These are phyloP conservation scores for Drosophila equinoxialis DNA, from an alignment of 1,140 invertebrate species.

Conservation along the genomic window DNA sequence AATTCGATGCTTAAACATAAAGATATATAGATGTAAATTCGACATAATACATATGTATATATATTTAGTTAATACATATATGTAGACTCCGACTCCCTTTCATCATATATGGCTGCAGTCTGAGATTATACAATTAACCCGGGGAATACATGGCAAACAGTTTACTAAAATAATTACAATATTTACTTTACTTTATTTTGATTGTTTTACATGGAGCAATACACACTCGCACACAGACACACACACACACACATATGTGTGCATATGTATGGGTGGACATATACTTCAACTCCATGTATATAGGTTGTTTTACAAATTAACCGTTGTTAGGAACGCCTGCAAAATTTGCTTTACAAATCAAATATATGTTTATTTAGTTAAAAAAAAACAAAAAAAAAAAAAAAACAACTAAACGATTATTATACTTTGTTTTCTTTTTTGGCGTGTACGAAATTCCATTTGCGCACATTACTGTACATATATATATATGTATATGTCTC, in stretches of 20 bases:
- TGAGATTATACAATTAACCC: constrained; percentile 9
- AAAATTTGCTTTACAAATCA: constrained; percentile 9
- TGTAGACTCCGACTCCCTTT: neutral
- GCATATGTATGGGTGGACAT: neutral
- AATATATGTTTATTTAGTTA: neutral
- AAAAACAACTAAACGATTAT: neutral
- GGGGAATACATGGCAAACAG: constrained; percentile 10
- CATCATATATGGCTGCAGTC: constrained; percentile 19
- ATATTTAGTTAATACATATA: constrained; percentile 12
- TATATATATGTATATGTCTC: neutral
- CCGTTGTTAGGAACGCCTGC: constrained; percentile 12
- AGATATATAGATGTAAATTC: constrained; percentile 4
- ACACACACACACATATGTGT: neutral
- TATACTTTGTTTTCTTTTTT: neutral
- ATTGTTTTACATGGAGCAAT: neutral
- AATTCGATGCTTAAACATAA: constrained; percentile 10
- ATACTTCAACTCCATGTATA: neutral
- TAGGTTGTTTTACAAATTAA: constrained; percentile 12
- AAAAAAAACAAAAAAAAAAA: neutral
- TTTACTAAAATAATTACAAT: constrained; percentile 13
- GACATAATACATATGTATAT: neutral
- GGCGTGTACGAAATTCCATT: constrained; percentile 6
- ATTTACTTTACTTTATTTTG: constrained; percentile 7
- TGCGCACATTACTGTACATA: constrained; percentile 7
- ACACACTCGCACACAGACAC: neutral